Percentiles rank a stretch among this genome's conserved stretches.
phyloP scores from a whole-genome alignment of 2,113 vertebrate species.

The Todiramphus saurophagus region DNA sequence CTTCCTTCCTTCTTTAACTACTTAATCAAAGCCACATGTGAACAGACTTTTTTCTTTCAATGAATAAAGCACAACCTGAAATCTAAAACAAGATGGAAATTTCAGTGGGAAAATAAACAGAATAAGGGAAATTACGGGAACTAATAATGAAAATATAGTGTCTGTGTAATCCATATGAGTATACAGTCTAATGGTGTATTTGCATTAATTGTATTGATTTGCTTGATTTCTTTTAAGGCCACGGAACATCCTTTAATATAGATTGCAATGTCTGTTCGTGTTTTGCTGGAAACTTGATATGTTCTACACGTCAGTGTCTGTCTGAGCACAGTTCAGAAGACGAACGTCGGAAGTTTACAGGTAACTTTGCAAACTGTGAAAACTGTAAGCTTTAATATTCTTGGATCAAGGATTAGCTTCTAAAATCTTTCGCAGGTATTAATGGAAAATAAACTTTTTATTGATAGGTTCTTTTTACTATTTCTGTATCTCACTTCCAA shows the following conservation, averaged over 20 bases:
- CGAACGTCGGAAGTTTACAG: constrained; percentile 83
- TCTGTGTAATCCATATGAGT: background rate
- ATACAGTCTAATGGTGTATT: background rate
- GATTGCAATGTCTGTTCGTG: constrained; percentile 92
- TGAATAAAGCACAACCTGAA: background rate
- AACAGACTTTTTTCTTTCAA: background rate
- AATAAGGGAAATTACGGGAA: background rate
- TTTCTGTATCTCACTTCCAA: background rate
- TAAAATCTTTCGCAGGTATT: background rate
- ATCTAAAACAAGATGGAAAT: background rate
- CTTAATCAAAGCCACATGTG: background rate
- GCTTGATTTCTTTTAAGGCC: constrained; percentile 74
- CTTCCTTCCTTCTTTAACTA: background rate
- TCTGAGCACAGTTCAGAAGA: constrained; percentile 80
- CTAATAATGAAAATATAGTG: background rate
- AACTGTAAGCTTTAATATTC: background rate
- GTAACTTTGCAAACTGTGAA: constrained; percentile 57
- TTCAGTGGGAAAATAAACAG: background rate
- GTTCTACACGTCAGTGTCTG: constrained; percentile 86
- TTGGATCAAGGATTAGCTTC: background rate
- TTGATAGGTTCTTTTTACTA: background rate
- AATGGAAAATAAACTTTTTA: background rate
- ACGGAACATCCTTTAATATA: constrained; percentile 86
- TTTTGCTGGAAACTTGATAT: constrained; percentile 88
- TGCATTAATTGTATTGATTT: background rate